These are phyloP conservation scores for Astreopora myriophthalma DNA, from an alignment of 64 coral and sea anemone genomes.

Conservation along the genomic window DNA sequence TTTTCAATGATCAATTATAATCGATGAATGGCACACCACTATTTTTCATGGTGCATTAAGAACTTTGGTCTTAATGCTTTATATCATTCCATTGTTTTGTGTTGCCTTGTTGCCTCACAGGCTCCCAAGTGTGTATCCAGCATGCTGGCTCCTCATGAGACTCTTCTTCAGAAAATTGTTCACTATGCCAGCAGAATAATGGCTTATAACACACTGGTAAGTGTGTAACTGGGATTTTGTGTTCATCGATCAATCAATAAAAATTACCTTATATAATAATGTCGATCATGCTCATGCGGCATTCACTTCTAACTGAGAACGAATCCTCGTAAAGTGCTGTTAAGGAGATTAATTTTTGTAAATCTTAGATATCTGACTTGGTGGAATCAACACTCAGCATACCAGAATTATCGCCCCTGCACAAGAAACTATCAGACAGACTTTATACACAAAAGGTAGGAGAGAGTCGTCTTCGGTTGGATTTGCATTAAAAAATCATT, in stretches of 20 bases:
- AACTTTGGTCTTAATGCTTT: too few species aligned
- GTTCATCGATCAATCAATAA: too few species aligned
- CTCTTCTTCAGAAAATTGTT: constrained; percentile 80
- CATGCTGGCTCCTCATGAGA: constrained; percentile 90
- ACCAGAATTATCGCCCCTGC: constrained; percentile 59
- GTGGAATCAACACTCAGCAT: constrained; percentile 69
- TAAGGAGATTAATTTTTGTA: neutral
- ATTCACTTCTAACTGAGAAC: too few species aligned
- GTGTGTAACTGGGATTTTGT: neutral
- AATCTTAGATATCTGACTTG: constrained; percentile 34
- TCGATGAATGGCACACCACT: too few species aligned
- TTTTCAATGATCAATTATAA: too few species aligned
- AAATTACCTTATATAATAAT: too few species aligned
- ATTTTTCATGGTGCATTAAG: too few species aligned
- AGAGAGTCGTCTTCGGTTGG: neutral
- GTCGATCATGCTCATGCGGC: too few species aligned
- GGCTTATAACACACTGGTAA: constrained; percentile 73
- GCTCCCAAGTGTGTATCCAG: constrained; percentile 78
- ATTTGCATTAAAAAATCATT: too few species aligned
- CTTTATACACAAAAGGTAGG: constrained; percentile 17
- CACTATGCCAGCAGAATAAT: constrained; percentile 79
- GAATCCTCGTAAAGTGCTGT: too few species aligned
- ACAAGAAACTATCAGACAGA: constrained; percentile 46
- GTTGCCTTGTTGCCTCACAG: neutral
- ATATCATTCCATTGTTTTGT: too few species aligned